Percentiles rank a stretch among this genome's conserved stretches.
phyloP scores from a whole-genome alignment of 2,888 invertebrate species.

The Argyresthia goedartella region DNA sequence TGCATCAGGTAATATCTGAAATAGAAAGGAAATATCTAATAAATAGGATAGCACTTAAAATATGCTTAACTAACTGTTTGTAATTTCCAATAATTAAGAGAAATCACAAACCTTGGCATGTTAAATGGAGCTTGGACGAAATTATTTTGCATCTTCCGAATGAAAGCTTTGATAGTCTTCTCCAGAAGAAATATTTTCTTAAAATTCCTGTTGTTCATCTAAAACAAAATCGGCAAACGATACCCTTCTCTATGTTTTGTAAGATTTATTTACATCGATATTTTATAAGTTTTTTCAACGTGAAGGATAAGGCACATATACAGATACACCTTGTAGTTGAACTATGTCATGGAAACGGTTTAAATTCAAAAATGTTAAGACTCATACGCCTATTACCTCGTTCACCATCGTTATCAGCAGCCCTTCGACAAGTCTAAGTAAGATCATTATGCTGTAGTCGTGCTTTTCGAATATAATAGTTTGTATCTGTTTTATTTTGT shows the following conservation, averaged over 20 bases:
- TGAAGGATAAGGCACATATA: too few species aligned
- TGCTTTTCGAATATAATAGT: slow-evolving; percentile 24
- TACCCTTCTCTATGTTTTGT: too few species aligned
- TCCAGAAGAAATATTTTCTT: slow-evolving; percentile 28
- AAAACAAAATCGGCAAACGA: slow-evolving; percentile 2
- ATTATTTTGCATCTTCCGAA: slow-evolving; percentile 22
- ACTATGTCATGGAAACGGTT: too few species aligned
- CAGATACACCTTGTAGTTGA: too few species aligned
- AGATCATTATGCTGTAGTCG: slow-evolving; percentile 49
- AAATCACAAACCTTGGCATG: too few species aligned
- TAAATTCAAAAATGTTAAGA: too few species aligned
- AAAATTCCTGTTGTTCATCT: slow-evolving; percentile 38
- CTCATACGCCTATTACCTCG: slow-evolving; percentile 30
- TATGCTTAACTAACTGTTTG: too few species aligned
- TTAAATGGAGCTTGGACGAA: slow-evolving; percentile 13
- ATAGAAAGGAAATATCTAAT: slow-evolving; percentile 17
- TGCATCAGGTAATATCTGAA: slow-evolving; percentile 61
- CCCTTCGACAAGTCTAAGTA: slow-evolving; percentile 68
- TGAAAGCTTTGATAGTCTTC: slow-evolving; percentile 25
- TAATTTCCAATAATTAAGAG: too few species aligned
- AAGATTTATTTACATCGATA: too few species aligned
- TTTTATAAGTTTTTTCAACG: too few species aligned
- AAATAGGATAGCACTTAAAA: too few species aligned
- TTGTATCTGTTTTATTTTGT: slow-evolving; percentile 39
- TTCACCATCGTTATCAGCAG: slow-evolving; percentile 62